Conservation (phyloP, 2,797 vertebrate genomes). For the Babyrousa celebensis region DNA sequence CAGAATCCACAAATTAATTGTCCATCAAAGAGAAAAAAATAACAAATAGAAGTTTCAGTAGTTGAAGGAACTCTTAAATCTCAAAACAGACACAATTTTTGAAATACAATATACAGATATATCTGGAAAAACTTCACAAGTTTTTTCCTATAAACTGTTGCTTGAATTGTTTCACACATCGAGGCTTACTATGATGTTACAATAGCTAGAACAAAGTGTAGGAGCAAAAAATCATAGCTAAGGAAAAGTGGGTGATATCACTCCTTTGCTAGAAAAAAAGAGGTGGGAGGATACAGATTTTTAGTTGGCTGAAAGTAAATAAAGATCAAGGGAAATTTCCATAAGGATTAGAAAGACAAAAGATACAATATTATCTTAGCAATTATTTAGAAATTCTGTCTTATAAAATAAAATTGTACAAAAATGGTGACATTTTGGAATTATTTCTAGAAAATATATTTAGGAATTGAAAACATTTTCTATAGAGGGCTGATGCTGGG, state of each 20-base stretch:
- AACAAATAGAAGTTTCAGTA: background rate
- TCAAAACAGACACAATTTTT: slow-evolving; percentile 7
- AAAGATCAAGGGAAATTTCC: slow-evolving; percentile 20
- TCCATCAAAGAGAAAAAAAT: background rate
- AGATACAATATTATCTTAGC: background rate
- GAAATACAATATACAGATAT: background rate
- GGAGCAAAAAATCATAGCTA: slow-evolving; percentile 10
- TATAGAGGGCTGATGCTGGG: background rate
- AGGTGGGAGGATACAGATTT: background rate
- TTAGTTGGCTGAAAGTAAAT: background rate
- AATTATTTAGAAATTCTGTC: background rate
- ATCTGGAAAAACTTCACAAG: background rate
- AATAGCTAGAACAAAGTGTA: background rate
- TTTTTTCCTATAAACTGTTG: background rate
- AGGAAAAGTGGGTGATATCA: background rate
- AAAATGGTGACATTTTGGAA: slow-evolving; percentile 21
- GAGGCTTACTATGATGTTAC: background rate
- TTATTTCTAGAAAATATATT: slow-evolving; percentile 55
- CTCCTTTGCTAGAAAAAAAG: background rate
- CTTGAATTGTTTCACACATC: slow-evolving; percentile 4
- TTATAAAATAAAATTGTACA: slow-evolving; percentile 41
- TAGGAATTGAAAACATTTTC: slow-evolving; percentile 37
- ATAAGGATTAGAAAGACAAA: background rate
- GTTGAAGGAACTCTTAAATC: background rate
- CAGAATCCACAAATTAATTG: background rate